Conservation (phyloP, 2,888 invertebrate species). For the Eurytoma adleriae region DNA sequence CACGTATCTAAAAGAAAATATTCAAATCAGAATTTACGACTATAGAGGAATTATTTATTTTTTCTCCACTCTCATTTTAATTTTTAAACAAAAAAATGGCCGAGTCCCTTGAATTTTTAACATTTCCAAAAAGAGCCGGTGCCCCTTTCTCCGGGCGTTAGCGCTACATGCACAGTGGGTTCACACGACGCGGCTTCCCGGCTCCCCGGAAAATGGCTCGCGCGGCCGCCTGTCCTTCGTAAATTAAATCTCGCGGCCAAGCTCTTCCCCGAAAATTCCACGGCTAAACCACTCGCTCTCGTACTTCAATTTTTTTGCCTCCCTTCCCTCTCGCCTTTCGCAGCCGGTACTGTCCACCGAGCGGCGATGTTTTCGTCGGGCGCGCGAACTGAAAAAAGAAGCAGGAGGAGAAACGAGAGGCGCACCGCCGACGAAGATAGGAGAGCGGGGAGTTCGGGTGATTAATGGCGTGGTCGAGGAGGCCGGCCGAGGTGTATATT, state of each 20-base stretch:
- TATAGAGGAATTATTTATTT: too few species aligned
- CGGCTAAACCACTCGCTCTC: slow-evolving; percentile 2
- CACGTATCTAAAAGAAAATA: too few species aligned
- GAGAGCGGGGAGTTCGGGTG: slow-evolving; percentile 24
- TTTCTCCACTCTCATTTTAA: not conserved
- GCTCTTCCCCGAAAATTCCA: slow-evolving; percentile 32
- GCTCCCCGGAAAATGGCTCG: not conserved
- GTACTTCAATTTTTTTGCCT: slow-evolving; percentile 21
- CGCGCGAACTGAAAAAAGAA: not conserved
- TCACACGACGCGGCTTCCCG: not conserved
- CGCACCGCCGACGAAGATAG: slow-evolving; percentile 22
- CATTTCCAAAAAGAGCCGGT: not conserved
- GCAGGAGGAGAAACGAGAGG: slow-evolving; percentile 20
- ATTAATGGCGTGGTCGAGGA: slow-evolving; percentile 31
- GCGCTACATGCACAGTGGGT: too few species aligned
- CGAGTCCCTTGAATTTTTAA: too few species aligned
- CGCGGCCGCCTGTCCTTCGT: slow-evolving; percentile 11
- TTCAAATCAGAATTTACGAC: too few species aligned
- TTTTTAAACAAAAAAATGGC: not conserved
- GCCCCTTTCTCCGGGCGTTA: not conserved
- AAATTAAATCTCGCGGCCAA: slow-evolving; percentile 48
- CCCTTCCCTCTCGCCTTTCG: too few species aligned
- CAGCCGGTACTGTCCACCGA: not conserved
- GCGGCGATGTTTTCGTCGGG: slow-evolving; percentile 34
- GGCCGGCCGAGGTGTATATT: not conserved